These are phyloP conservation scores for Bellardia bayeri DNA, from an alignment of 2,888 invertebrate species.

Conservation along the genomic window DNA sequence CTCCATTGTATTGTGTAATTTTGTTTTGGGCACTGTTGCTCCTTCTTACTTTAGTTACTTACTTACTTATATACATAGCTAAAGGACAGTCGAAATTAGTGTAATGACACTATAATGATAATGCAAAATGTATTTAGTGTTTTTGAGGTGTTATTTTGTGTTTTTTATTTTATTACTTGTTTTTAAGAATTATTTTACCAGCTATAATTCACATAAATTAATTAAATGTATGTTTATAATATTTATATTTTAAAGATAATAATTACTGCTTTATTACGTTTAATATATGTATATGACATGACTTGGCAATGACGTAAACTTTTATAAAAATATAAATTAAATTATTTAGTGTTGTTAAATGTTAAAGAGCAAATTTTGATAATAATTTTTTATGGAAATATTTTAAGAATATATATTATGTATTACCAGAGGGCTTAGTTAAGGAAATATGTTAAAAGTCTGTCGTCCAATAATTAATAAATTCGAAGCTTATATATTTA, in stretches of 20 bases:
- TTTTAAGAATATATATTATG: too few species aligned
- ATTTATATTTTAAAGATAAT: constrained; percentile 21
- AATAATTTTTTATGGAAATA: too few species aligned
- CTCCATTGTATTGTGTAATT: constrained; percentile 2
- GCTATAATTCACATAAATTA: constrained; percentile 57
- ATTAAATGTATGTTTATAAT: constrained; percentile 42
- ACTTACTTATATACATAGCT: background rate
- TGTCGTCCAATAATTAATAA: too few species aligned
- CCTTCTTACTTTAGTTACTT: background rate
- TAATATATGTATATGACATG: background rate
- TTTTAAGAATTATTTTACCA: constrained; percentile 24
- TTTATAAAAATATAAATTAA: constrained; percentile 7
- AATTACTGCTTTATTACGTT: constrained; percentile 38
- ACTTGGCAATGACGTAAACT: constrained; percentile 18
- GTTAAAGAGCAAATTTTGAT: background rate
- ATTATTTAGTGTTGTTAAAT: background rate
- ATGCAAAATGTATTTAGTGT: constrained; percentile 44
- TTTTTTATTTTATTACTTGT: background rate
- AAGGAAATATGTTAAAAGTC: too few species aligned
- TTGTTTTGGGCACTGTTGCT: background rate
- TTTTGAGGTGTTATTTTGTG: background rate
- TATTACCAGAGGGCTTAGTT: too few species aligned
- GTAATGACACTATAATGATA: constrained; percentile 68
- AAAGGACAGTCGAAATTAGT: constrained; percentile 12
- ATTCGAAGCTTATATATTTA: too few species aligned